Evolutionary conservation across 2,797 vertebrate species (phyloP), one percentile per base, ranked within the genome.

Genomic region (Mionectes olivaceus): DNA sequence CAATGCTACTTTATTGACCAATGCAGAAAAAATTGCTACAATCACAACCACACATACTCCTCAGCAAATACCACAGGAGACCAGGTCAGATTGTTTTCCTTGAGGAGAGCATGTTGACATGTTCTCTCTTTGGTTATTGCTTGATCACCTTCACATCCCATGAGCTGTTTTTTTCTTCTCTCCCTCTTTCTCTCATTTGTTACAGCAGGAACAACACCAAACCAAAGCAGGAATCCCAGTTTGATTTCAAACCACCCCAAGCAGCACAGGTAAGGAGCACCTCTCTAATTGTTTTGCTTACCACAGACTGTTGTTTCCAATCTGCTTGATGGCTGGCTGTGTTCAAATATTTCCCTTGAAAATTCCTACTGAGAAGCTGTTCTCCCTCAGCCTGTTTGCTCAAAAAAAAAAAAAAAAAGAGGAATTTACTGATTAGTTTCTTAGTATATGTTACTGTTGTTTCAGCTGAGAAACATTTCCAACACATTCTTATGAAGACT

Each of bases 21-120:
- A 99, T 33, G 99, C 99, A 8, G 99, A 99, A 98, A 99, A 99
- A 98, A 99, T 99, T 15, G 99, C 99, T 94, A 99, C 99, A 87
- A 99, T 99, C 97, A 99, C 99, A 94, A 99, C 99, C 96, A 99
- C 99, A 43, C 99, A 99, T 97, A 98, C 99, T 55, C 98, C 99
- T 96, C 99, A 99, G 98, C 99, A 99, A 90, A 98, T 99, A 69
- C 90, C 97, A 43, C 98, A 98, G 95, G 99, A 99, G 97, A 98
- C 98, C 97, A 99, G 99, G 99, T 99, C 98, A 98, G 98, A 91
- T 59, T 81, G 70, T 82, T 74, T 77, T 74, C 59, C 41, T 77
- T 81, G 27, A 53, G 39, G 35, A 75, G 64, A 28, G n/a, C 27
- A 10, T 24, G 10, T 74, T 79, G 13, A 57, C 19, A 2, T 64